Conservation (phyloP, 2,113 vertebrate species). For the Corythoichthys haematopterus region DNA sequence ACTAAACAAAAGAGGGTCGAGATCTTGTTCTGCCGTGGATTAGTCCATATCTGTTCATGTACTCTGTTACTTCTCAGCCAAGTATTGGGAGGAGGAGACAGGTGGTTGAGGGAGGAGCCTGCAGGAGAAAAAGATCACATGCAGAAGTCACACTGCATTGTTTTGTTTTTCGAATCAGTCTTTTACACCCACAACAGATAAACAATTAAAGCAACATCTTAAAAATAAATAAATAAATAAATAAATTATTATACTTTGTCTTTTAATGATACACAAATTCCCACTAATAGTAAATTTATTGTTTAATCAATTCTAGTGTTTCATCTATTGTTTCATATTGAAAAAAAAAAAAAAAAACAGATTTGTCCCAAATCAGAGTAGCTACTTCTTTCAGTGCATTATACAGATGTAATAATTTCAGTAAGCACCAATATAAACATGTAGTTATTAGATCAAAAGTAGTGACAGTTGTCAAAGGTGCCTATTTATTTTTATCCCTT, state of each 20-base stretch:
- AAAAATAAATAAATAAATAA: background rate
- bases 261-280: background rate
- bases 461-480: slow-evolving; percentile 5
- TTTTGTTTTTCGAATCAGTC: background rate
- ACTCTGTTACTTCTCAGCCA: slow-evolving; percentile 8
- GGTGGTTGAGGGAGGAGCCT: background rate
- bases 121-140: background rate
- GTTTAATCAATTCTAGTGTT: background rate
- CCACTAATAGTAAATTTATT: background rate
- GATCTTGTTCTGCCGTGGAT: background rate
- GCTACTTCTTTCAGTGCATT: background rate
- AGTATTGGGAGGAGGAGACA: background rate
- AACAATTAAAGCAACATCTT: background rate
- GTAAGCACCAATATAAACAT: background rate
- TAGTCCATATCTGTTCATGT: background rate
- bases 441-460: background rate
- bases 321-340: background rate
- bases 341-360: background rate
- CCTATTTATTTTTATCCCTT: slow-evolving; percentile 39
- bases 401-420: background rate
- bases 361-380: background rate
- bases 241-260: background rate
- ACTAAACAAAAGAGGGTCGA: background rate
- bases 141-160: background rate
- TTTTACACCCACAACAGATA: background rate